Conservation (phyloP, 1,140 invertebrate species). For the Andrena cerasifolii region DNA sequence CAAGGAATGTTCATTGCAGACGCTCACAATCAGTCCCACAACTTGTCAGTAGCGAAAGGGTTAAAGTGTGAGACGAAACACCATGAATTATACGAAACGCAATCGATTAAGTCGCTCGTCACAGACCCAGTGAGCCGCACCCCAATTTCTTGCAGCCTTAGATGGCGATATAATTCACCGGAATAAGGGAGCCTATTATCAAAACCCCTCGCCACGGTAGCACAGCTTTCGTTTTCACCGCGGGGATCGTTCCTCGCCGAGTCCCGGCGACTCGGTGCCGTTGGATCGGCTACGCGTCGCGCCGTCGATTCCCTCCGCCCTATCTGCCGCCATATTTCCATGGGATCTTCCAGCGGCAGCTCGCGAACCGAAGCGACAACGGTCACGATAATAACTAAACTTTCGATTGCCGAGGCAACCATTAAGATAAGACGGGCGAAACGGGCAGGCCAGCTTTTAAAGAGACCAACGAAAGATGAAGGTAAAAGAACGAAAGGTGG, state of each 20-base stretch:
- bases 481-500: slow-evolving; percentile 16
- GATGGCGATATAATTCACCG: slow-evolving; percentile 14
- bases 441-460: slow-evolving; percentile 32
- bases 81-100: not conserved
- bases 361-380: slow-evolving; percentile 59
- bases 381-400: slow-evolving; percentile 71
- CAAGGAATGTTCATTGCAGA: too few species aligned
- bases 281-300: slow-evolving; percentile 45
- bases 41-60: too few species aligned
- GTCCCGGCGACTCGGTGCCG: slow-evolving; percentile 1
- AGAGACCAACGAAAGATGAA: not conserved
- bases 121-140: not conserved
- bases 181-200: slow-evolving; percentile 15
- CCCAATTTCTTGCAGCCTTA: too few species aligned
- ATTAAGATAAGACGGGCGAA: slow-evolving; percentile 71
- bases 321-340: slow-evolving; percentile 61
- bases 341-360: slow-evolving; percentile 34
- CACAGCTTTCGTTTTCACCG: slow-evolving; percentile 43
- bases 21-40: too few species aligned
- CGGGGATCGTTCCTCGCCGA: slow-evolving; percentile 30
- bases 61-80: not conserved
- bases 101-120: not conserved
- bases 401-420: slow-evolving; percentile 69
- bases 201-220: not conserved
- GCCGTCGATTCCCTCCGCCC: slow-evolving; percentile 58